Base-by-base conservation (phyloP, 2,113 vertebrate species). In the Manacus vitellinus region DNA sequence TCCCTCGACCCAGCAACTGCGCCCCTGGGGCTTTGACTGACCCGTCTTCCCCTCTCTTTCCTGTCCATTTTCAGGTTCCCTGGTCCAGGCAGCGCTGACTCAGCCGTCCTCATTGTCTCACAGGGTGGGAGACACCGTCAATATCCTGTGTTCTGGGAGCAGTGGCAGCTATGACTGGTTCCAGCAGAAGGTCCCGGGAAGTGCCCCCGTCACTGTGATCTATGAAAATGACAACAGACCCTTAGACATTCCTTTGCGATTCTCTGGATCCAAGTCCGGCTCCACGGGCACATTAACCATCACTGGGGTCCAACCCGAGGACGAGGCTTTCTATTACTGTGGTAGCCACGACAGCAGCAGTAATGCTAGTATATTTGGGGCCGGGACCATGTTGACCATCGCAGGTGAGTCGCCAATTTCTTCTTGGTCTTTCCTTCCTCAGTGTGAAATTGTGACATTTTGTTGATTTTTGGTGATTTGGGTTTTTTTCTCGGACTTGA, bases 151-250 rank as follows among this genome's bases (percentile, higher is more conserved):
- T 84, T 73, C 75, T 0, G 67, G 89, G 4, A 3, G 8, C 5
- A 52, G 68, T 28, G 3, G 1, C 25, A 4, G 6, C 19, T 52
- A n/a, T 72, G 58, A 13, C 41, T 85, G 68, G 49, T 22, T 0
- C 2, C 58, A 73, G 39, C 80, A 72, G 67, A 83, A 72, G 56
- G 47, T 44, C 5, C 68, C 41, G 31, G 89, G 63, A 14, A 28
- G 2, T 23, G 4, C 4, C 21, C 91, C 44, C 10, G 3, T 18
- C 1, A 39, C 88, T 23, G 43, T 92, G 14, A 77, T 88, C 58
- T 78, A 75, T 1, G 0, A 0, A 0, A 14, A 8, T 9, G 1
- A 0, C 12, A 4, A 18, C 0, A 85, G 58, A 47, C 51, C 62
- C 23, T 55, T 46, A 0, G 27, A 7, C 17, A 66, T 90, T 27